Evolutionary conservation across 2,888 invertebrate genomes (phyloP), one percentile per base, ranked within the genome.

Genomic region (Pedicia rivosa): DNA sequence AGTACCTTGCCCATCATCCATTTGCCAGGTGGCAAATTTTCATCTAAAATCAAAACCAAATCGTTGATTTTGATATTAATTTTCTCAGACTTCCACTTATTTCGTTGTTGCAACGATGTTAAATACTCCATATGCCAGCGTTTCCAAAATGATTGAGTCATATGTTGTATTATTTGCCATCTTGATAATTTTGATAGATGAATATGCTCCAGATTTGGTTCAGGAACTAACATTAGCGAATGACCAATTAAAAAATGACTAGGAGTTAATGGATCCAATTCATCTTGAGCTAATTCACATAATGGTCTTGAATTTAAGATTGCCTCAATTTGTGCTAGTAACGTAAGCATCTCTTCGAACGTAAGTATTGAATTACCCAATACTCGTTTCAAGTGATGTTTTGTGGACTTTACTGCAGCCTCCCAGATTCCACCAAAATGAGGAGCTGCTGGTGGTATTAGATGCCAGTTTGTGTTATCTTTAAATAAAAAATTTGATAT

Each of bases 231-330:
- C 9, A 10, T 20, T 15, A 39, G 22, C 4, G 40, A 22, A 7
- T 31, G 24, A 3, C 32, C 26, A 24, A 35, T 16, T 8, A 31
- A 22, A 29, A 38, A 38, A 26, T 38, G 39, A 9, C 26, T 35
- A 15, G 38, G 38, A 2, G 46, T 47, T 2, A 50, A 17, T 5
- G 42, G 41, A 27, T 43, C 42, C 1, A 28, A 13, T n/a, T 46
- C 46, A 31, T 45, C 46, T 22, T 44, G 40, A 35, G 44, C 42
- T 8, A 44, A 41, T 1, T 40, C 35, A 32, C 43, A 44, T 4
- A 54, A 25, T 9, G 54, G 52, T 7, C 54, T 38, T 2, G 50
- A 53, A 35, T 56, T 54, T 0, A 54, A 35, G n/a, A 48, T 44
- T 0, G 48, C 46, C 42, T 55, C 53, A 19, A 55, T 48, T 43